phyloP scores from a whole-genome alignment of 2,888 invertebrate species.

The Eupsilia transversa region DNA sequence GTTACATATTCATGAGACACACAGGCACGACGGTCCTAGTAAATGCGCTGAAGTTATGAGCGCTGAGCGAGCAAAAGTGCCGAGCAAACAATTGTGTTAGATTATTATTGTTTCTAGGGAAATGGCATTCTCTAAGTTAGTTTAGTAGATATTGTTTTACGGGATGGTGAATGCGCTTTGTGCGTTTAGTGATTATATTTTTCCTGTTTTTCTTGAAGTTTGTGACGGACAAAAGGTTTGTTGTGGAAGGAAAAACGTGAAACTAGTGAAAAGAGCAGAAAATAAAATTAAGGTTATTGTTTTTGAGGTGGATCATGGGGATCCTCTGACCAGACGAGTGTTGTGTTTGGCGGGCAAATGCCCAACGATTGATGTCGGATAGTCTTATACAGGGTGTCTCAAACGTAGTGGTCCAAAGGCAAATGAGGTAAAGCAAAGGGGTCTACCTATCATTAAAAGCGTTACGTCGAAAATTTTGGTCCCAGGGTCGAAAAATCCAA shows the following conservation, averaged over 20 bases:
- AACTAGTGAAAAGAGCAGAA: neutral
- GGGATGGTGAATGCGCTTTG: neutral
- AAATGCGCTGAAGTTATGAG: conserved; percentile 52
- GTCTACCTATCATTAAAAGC: too few species aligned
- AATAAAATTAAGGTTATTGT: too few species aligned
- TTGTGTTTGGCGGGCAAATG: too few species aligned
- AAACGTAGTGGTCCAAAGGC: too few species aligned
- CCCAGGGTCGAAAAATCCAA: too few species aligned
- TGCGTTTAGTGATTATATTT: neutral
- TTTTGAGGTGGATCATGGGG: too few species aligned
- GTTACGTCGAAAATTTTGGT: too few species aligned
- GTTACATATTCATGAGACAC: conserved; percentile 83
- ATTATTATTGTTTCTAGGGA: conserved; percentile 48
- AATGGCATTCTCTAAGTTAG: conserved; percentile 41
- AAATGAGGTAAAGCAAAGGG: too few species aligned
- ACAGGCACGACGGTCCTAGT: conserved; percentile 58
- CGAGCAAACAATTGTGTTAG: conserved; percentile 49
- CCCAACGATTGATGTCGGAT: too few species aligned
- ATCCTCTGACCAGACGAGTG: too few species aligned
- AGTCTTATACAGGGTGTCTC: too few species aligned
- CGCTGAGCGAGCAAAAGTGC: conserved; percentile 49
- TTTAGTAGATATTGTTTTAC: conserved; percentile 47
- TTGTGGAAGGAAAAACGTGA: neutral
- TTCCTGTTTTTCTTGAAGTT: neutral
- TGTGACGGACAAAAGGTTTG: neutral